phyloP scores from a whole-genome alignment of 2,797 vertebrate genomes.

The Cirrhinus molitorella region DNA sequence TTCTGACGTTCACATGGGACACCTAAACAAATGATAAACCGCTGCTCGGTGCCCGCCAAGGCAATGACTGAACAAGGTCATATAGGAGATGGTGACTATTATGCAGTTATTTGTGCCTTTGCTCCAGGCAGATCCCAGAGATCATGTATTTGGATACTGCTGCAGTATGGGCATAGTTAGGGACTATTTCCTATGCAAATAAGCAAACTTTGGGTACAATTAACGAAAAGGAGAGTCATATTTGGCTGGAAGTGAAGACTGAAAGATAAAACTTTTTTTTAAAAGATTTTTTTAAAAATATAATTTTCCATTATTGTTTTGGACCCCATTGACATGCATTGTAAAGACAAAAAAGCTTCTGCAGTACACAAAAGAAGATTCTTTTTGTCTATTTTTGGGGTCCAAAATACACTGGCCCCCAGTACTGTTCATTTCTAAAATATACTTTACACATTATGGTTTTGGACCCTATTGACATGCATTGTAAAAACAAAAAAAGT shows the following conservation, averaged over 20 bases:
- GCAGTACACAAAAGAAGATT: background rate
- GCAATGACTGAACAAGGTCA: slow-evolving; percentile 68
- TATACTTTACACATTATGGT: background rate
- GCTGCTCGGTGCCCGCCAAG: slow-evolving; percentile 44
- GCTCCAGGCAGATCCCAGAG: slow-evolving; percentile 43
- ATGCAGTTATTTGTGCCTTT: slow-evolving; percentile 30
- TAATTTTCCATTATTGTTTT: background rate
- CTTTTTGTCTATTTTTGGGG: background rate
- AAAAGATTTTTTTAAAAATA: too few relatives aligned
- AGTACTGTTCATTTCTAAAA: background rate
- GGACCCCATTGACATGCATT: background rate
- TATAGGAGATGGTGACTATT: slow-evolving; percentile 40
- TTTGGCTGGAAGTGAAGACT: background rate
- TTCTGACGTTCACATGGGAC: slow-evolving; percentile 64
- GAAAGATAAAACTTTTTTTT: too few relatives aligned
- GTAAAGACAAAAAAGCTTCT: background rate
- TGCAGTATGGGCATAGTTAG: slow-evolving; percentile 61
- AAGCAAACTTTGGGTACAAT: background rate
- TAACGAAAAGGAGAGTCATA: background rate
- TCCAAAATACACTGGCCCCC: background rate
- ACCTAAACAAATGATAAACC: slow-evolving; percentile 73
- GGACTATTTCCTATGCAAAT: background rate
- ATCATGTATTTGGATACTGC: slow-evolving; percentile 50
- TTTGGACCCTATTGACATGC: background rate
- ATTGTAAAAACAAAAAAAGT: background rate